Conservation (phyloP, 2,797 vertebrate genomes). For the Megalops cyprinoides region DNA sequence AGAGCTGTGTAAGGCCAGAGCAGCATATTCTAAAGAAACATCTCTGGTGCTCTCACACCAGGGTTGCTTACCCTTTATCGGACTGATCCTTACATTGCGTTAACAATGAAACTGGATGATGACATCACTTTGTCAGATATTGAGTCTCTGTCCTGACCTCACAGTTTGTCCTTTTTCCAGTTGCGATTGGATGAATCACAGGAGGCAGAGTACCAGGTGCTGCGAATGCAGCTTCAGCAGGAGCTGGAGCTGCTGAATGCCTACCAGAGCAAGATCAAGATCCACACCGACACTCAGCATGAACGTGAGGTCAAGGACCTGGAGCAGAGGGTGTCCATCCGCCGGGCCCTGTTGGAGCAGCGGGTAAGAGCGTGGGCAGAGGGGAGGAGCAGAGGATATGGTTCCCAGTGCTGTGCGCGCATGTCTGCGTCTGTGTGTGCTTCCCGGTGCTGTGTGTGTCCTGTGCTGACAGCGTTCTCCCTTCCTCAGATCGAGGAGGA, state of each 20-base stretch:
- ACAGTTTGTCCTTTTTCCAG: constrained; percentile 56
- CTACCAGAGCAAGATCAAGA: constrained; percentile 96
- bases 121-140: neutral
- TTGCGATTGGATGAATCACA: constrained; percentile 90
- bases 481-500: constrained; percentile 86
- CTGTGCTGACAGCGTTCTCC: neutral
- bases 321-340: constrained; percentile 89
- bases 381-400: neutral
- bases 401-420: neutral
- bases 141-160: neutral
- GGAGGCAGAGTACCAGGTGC: constrained; percentile 88
- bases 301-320: constrained; percentile 88
- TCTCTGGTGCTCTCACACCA: no score
- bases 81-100: no score
- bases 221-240: constrained; percentile 90
- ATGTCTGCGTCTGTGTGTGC: neutral
- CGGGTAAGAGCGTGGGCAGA: constrained; percentile 69
- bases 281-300: constrained; percentile 89
- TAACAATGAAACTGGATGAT: no score
- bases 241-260: constrained; percentile 91
- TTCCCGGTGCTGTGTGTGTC: neutral
- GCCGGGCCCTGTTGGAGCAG: constrained; percentile 88
- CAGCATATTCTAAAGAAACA: no score
- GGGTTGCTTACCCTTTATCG: no score
- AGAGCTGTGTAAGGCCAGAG: no score